Percentiles rank a stretch among this genome's conserved stretches.
Evolutionary conservation across 2,113 vertebrate genomes (phyloP).

Genomic region (Mus pahari): DNA sequence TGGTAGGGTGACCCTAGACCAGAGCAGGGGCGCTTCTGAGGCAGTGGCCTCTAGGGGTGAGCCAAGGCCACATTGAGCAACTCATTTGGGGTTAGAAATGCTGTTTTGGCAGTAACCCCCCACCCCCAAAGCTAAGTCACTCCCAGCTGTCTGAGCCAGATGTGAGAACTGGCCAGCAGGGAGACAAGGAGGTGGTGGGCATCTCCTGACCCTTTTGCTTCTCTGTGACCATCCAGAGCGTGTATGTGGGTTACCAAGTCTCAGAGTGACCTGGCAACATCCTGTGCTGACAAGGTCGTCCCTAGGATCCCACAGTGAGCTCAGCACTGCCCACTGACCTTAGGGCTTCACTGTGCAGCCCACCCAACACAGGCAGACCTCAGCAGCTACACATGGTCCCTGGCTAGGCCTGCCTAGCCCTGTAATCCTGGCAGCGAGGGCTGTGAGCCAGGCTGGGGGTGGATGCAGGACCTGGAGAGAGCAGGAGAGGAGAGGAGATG

Average conservation of each 20-base stretch:
- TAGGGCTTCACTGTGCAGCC: background rate
- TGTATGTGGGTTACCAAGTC: background rate
- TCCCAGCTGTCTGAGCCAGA: background rate
- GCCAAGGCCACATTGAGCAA: background rate
- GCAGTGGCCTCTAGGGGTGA: background rate
- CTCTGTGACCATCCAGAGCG: background rate
- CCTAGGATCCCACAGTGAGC: background rate
- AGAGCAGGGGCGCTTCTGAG: background rate
- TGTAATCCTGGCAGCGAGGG: background rate
- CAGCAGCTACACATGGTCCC: fast-evolving
- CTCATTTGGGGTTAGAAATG: background rate
- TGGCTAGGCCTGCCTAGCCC: background rate
- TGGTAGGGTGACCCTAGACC: too few species aligned
- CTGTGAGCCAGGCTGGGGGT: background rate
- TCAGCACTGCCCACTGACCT: background rate
- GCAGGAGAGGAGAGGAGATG: background rate
- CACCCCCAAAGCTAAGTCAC: too few species aligned
- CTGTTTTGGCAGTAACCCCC: too few species aligned
- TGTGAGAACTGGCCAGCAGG: background rate
- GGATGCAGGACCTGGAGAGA: background rate
- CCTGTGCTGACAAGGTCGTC: background rate
- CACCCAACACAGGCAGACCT: background rate
- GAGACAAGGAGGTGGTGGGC: background rate
- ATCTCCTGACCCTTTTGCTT: background rate
- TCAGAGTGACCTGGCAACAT: background rate